These are phyloP conservation scores for Stenodema calcarata DNA, from an alignment of 2,888 invertebrate species.

Conservation along the genomic window DNA sequence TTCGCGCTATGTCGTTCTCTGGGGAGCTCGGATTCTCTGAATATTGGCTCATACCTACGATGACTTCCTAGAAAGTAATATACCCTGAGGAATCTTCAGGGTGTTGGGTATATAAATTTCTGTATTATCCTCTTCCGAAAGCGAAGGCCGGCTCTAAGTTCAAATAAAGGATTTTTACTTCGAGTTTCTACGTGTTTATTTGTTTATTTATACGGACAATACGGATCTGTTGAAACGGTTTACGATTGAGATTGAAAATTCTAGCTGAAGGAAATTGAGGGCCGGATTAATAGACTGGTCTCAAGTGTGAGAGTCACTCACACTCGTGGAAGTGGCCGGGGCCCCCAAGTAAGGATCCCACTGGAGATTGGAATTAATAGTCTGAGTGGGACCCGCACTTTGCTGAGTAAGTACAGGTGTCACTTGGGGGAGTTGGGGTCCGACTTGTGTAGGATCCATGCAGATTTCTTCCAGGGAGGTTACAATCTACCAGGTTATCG, in stretches of 20 bases:
- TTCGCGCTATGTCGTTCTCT: not conserved
- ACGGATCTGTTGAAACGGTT: not conserved
- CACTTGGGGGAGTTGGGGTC: too few species aligned
- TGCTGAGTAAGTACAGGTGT: too few species aligned
- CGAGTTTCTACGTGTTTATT: not conserved
- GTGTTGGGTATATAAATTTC: not conserved
- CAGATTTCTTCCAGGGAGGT: too few species aligned
- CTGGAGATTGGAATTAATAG: too few species aligned
- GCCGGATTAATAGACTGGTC: too few species aligned
- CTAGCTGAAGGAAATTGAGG: not conserved
- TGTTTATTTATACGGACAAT: not conserved
- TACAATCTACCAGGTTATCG: too few species aligned
- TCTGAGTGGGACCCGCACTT: too few species aligned
- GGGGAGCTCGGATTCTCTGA: not conserved
- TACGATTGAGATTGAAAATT: not conserved
- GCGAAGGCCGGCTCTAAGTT: not conserved
- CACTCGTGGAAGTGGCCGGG: too few species aligned
- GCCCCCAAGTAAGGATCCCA: too few species aligned
- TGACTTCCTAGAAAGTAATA: constrained; percentile 13
- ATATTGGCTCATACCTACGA: not conserved
- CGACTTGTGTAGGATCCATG: too few species aligned
- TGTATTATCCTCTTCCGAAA: not conserved
- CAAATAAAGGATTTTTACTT: not conserved
- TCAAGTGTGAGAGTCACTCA: too few species aligned
- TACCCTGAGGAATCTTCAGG: not conserved